Base-by-base conservation (phyloP, 1,140 invertebrate genomes). In the Drosophila trapezifrons region DNA sequence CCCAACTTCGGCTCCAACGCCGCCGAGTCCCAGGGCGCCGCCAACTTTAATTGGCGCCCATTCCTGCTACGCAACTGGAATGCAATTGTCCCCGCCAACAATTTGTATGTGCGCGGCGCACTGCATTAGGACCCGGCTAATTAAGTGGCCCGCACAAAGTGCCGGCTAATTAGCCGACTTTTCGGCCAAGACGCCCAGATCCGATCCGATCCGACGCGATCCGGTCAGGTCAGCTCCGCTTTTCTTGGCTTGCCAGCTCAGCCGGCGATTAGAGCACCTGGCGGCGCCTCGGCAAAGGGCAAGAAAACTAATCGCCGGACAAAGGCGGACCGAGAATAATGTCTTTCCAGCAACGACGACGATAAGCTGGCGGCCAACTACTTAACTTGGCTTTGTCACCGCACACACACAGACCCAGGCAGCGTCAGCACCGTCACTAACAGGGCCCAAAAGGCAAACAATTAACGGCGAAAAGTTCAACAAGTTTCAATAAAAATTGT, bases 11-110 rank as follows among this genome's bases (percentile, higher is more conserved):
- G 20, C 42, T 15, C 10, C 56, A 12, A 29, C 27, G 18, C 27
- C 59, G 37, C 65, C 59, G 62, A 70, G 54, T 71, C 27, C 40
- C 65, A 77, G 51, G 65, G 83, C 56, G 76, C 72, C 72, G 65
- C 77, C 76, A 89, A 90, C 80, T 89, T 89, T 89, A 89, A 90
- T 90, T 90, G 87, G 87, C 87, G 87, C 55, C 87, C 87, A 76
- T 90, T 90, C 74, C 57, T 90, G 83, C 70, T 90, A 43, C 87
- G 87, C 69, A 87, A 90, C 87, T 90, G 87, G 87, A 90, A 90
- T 87, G 83, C 83, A 83, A 80, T 90, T 84, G 87, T 84, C 47
- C 87, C 87, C 35, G 80, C 80, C 69, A 90, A 74, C 77, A 90
- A 90, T 84, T 67, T 90, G 69, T 90, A 90, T 72, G 78, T 84